Evolutionary conservation across 2,797 vertebrate species (phyloP).

Genomic region (Ciconia nigra): DNA sequence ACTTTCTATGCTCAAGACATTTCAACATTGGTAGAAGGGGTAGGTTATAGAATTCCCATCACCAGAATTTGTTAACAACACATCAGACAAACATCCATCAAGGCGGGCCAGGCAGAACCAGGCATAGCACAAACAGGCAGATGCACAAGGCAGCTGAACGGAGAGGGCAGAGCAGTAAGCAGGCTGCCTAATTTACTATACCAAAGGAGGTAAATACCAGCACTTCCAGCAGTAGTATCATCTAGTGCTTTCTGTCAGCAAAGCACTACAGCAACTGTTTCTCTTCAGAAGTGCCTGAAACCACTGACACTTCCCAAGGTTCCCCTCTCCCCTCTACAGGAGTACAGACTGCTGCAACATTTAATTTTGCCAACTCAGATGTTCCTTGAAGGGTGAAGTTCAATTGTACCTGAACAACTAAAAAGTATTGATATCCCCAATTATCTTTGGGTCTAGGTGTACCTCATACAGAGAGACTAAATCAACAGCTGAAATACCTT

Average conservation of each 20-base stretch:
- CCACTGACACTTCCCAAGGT: background rate
- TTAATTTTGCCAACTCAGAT: background rate
- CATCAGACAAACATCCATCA: no score
- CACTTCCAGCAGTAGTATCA: background rate
- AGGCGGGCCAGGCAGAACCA: background rate
- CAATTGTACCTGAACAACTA: background rate
- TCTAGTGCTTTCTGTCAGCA: background rate
- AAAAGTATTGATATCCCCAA: background rate
- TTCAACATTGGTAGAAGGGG: background rate
- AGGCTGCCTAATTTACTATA: background rate
- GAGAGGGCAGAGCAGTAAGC: background rate
- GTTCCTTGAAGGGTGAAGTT: background rate
- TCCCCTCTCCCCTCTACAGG: background rate
- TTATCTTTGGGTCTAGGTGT: background rate
- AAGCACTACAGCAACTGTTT: background rate
- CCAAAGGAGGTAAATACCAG: background rate
- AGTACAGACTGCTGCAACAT: background rate
- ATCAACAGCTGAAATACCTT: background rate
- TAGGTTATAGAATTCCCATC: background rate
- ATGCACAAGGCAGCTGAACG: accelerated
- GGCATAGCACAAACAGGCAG: background rate
- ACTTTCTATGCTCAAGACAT: background rate
- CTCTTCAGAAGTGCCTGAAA: background rate
- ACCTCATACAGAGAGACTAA: background rate
- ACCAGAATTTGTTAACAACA: background rate